These are phyloP conservation scores for Galeruca laticollis DNA, from an alignment of 2,888 invertebrate genomes.

Conservation along the genomic window DNA sequence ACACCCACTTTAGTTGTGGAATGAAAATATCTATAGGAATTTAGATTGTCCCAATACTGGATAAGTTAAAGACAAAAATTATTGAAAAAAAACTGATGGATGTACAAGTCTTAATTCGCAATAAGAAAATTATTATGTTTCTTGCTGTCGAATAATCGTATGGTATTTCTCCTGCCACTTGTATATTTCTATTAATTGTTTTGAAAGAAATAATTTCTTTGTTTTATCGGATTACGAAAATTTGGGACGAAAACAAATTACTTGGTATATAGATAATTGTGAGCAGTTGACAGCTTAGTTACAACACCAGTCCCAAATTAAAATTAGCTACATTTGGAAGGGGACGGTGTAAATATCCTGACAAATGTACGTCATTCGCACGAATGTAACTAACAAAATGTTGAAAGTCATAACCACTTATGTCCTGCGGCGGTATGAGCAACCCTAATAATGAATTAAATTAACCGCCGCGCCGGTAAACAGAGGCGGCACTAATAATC, in stretches of 20 bases:
- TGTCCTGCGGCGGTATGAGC: conserved; percentile 51
- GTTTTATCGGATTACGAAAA: too few species aligned
- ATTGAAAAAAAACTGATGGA: too few species aligned
- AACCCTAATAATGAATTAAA: conserved; percentile 53
- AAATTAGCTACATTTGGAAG: conserved; percentile 39
- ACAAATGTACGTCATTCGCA: conserved; percentile 48
- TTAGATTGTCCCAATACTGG: too few species aligned
- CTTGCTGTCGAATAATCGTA: too few species aligned
- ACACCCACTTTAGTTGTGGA: too few species aligned
- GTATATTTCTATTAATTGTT: too few species aligned
- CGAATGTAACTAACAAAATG: conserved; percentile 46
- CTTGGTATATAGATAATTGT: not conserved
- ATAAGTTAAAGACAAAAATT: too few species aligned
- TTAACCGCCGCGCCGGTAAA: conserved; percentile 47
- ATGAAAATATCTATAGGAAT: too few species aligned
- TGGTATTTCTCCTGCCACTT: too few species aligned
- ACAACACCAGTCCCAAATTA: conserved; percentile 30
- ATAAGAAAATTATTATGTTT: too few species aligned
- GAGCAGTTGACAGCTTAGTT: not conserved
- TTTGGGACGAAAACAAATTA: not conserved
- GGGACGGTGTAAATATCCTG: conserved; percentile 42
- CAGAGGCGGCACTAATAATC: conserved; percentile 10
- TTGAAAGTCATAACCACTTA: conserved; percentile 49
- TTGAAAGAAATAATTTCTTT: too few species aligned
- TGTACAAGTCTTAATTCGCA: too few species aligned